Base-by-base conservation (phyloP, 2,888 invertebrate genomes). In the Cerceris rybyensis region DNA sequence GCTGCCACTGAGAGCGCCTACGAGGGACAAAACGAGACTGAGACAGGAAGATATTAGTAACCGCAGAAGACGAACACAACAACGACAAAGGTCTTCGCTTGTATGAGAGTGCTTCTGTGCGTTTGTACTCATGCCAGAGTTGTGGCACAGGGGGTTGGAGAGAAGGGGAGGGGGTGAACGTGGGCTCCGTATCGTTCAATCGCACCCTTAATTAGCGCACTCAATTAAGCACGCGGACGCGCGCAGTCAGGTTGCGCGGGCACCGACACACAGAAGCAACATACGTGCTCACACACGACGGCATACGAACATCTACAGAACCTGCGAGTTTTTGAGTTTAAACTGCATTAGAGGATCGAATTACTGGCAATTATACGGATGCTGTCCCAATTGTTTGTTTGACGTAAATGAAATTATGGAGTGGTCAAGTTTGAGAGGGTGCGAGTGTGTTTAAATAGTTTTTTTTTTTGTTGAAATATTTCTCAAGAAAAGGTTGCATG, bases 141-240 rank as follows among this genome's bases (percentile, higher is more conserved):
- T 8, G 28, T 28, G n/a, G 39, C 17, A 17, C n/a, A n/a, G 42
- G 39, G 46, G 16, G 50, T 28, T 28, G 41, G 50, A 43, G 17
- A n/a, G n/a, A n/a, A n/a, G 39, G 0, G 17, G 8, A 28, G 28
- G 46, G 39, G 46, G 57, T 17, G 39, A 72, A 42, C 63, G 58
- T 66, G 28, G 41, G 65, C 8, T 57, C 17, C 59, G 73, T 84
- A 82, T 74, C 79, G 83, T 84, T 89, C 88, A 88, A 90, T 90
- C 86, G 86, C 83, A 82, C 84, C 87, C 86, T 88, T 89, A 90
- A 90, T 90, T 90, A 91, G 87, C 86, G 80, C 84, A 86, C 86
- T 87, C 88, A 85, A 89, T 89, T 87, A 87, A 88, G 78, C 84
- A 84, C 78, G 80, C 76, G 55, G 69, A 67, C 28, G 70, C 72